Base-by-base conservation (phyloP, 2,797 vertebrate species). In the Cynodonichthys magdalenae region DNA sequence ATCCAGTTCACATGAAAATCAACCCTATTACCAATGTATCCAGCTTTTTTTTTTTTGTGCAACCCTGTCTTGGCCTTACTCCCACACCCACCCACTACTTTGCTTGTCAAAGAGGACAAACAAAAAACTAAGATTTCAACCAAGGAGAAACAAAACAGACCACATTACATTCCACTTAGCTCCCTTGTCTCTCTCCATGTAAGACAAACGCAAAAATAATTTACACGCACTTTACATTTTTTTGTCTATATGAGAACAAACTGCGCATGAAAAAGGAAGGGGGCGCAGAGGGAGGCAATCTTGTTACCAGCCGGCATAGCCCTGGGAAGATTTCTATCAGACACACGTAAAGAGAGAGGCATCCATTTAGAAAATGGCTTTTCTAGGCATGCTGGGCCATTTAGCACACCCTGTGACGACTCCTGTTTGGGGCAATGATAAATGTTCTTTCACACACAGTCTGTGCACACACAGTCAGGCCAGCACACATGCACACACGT, bases 331-430 rank as follows among this genome's bases (percentile, higher is more conserved):
- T 92, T 93, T 92, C 90, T 86, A 93, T 92, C 92, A 92, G 90
- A 89, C 84, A 86, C 90, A 92, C 85, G 83, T 92, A 93, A 87
- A 87, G 87, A 89, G 87, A 90, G 89, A 93, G 88, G 92, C 93
- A 93, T 93, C 92, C 93, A 93, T 93, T 94, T 94, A 94, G 92
- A 93, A 94, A 94, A 94, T 93, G 87, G 91, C 90, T 93, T 93
- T 93, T 92, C 92, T 85, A 92, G 89, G 87, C 92, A 93, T 75
- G 92, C 92, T 93, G 93, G 91, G 90, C 91, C 93, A 94, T 93
- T 94, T 93, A 94, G 90, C 92, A 89, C 91, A 89, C 90, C 90
- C 90, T 88, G 90, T 89, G 90, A 93, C 81, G 89, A 91, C 88
- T 93, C 91, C 90, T 91, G 92, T 92, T 93, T 92, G 90, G 87